Conservation (phyloP, 2,113 vertebrate genomes). For the Brachionichthys hirsutus region DNA sequence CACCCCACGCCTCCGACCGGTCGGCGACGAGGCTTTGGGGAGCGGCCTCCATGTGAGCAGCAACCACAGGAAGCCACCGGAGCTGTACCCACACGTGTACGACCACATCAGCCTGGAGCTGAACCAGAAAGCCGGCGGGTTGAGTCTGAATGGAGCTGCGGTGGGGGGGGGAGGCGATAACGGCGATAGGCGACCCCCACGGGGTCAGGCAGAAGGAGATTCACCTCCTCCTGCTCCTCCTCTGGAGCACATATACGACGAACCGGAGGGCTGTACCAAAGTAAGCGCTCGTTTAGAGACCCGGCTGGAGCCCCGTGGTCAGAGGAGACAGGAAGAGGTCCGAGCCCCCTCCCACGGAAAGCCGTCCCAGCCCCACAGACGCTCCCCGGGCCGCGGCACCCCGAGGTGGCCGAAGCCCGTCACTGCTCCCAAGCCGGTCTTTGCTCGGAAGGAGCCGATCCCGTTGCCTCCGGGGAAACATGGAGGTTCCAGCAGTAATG, state of each 20-base stretch:
- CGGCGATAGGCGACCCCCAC: constrained; percentile 37
- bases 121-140: constrained; percentile 36
- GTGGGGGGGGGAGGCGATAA: constrained; percentile 32
- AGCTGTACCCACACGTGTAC: constrained; percentile 77
- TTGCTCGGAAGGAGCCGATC: constrained; percentile 69
- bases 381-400: constrained; percentile 57
- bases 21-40: constrained; percentile 58
- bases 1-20: constrained; percentile 56
- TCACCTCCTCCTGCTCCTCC: neutral
- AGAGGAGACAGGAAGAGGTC: constrained; percentile 63
- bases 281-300: constrained; percentile 61
- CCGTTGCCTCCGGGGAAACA: constrained; percentile 57
- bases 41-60: constrained; percentile 31
- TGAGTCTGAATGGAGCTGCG: constrained; percentile 58
- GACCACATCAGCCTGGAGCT: constrained; percentile 77
- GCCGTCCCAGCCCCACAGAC: constrained; percentile 66
- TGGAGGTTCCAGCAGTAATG: constrained; percentile 29
- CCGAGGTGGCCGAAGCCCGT: constrained; percentile 79
- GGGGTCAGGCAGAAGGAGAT: constrained; percentile 41
- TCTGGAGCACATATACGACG: constrained; percentile 90
- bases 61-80: constrained; percentile 41
- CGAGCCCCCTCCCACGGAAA: constrained; percentile 45
- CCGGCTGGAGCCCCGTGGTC: constrained; percentile 65
- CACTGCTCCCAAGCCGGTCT: constrained; percentile 84
- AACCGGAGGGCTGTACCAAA: constrained; percentile 85